These are phyloP conservation scores for Deroptyus accipitrinus DNA, from an alignment of 2,113 vertebrate genomes.

Conservation along the genomic window DNA sequence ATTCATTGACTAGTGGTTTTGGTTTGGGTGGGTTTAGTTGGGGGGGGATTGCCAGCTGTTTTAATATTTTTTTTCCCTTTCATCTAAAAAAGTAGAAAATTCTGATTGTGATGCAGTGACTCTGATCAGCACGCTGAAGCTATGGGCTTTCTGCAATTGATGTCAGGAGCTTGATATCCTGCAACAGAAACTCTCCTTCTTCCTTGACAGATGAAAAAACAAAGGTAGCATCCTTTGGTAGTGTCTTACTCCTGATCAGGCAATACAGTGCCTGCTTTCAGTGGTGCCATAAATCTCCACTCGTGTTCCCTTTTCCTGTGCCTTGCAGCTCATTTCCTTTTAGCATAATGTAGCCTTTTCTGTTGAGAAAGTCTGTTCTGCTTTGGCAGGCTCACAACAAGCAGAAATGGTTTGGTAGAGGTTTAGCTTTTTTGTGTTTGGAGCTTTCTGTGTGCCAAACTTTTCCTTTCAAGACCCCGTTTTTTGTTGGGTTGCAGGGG, in stretches of 20 bases:
- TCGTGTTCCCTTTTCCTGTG: conserved; percentile 66
- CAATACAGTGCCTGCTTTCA: conserved; percentile 65
- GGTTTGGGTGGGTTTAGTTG: neutral
- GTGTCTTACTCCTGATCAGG: conserved; percentile 24
- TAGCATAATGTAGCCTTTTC: conserved; percentile 68
- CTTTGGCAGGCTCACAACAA: conserved; percentile 64
- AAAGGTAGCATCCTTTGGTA: conserved; percentile 43
- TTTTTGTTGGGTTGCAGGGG: conserved; percentile 12
- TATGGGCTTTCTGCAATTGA: neutral
- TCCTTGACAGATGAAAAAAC: neutral
- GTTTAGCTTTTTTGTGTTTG: conserved; percentile 62
- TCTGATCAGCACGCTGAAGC: neutral
- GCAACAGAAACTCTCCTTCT: neutral
- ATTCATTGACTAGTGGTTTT: neutral
- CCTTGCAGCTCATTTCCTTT: conserved; percentile 68
- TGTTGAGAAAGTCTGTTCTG: conserved; percentile 60
- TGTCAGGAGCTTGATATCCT: neutral
- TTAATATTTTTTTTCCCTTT: neutral
- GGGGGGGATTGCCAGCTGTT: neutral
- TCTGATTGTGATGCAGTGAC: neutral
- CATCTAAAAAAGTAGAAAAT: neutral
- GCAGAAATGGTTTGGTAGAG: conserved; percentile 57
- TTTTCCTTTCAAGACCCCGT: conserved; percentile 42
- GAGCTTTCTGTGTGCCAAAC: conserved; percentile 54
- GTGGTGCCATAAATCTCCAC: conserved; percentile 59